Percentiles rank a stretch among this genome's conserved stretches.
These are phyloP conservation scores for Tipula unca DNA, from an alignment of 2,888 invertebrate species.

Conservation along the genomic window DNA sequence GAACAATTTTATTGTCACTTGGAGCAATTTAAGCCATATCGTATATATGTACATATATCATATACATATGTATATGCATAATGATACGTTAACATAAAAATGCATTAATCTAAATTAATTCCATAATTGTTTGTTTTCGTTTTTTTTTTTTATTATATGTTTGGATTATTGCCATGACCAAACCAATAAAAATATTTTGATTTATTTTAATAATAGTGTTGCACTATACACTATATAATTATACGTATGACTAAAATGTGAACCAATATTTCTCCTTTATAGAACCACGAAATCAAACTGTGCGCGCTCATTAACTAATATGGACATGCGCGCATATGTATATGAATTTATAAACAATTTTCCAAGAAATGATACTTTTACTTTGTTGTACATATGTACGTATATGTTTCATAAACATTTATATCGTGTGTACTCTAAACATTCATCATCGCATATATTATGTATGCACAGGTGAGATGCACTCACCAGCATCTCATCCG, in stretches of 20 bases:
- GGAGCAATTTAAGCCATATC: background rate
- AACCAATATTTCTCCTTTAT: background rate
- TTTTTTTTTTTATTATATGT: background rate
- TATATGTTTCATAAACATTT: no score
- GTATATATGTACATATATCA: background rate
- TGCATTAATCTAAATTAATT: background rate
- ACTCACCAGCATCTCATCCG: no score
- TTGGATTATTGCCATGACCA: background rate
- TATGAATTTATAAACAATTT: no score
- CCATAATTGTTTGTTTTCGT: background rate
- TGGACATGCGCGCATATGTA: background rate
- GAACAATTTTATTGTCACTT: background rate
- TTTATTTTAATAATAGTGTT: background rate
- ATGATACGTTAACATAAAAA: background rate
- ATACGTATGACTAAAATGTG: background rate
- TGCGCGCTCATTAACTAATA: slow-evolving; percentile 8
- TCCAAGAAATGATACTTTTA: background rate
- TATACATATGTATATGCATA: background rate
- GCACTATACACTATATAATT: background rate
- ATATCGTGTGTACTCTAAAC: no score
- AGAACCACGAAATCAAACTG: background rate
- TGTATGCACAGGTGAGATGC: no score
- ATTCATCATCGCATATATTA: no score
- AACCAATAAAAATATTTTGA: background rate
- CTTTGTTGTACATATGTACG: no score